Evolutionary conservation across 1,140 invertebrate genomes (phyloP).

Genomic region (Calliopsis andreniformis): DNA sequence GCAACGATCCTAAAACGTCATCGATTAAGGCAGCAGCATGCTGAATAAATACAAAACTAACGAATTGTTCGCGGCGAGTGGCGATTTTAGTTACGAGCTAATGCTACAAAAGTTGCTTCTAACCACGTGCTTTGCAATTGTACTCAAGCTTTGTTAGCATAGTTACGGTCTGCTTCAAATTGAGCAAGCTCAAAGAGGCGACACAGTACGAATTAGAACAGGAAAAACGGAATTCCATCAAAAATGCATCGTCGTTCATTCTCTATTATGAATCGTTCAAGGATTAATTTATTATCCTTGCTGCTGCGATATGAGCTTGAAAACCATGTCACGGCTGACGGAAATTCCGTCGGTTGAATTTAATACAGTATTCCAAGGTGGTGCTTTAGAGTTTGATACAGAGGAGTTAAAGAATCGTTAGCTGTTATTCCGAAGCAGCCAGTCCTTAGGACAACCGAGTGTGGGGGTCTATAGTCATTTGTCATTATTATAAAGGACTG

Average conservation of each 20-base stretch:
- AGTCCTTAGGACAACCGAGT: slow-evolving; percentile 2
- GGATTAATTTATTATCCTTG: slow-evolving; percentile 20
- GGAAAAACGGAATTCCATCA: not conserved
- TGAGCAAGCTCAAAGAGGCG: not conserved
- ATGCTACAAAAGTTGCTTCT: not conserved
- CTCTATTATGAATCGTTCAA: slow-evolving; percentile 31
- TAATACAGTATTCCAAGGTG: slow-evolving; percentile 46
- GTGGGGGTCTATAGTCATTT: slow-evolving; percentile 59
- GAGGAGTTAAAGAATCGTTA: slow-evolving; percentile 74
- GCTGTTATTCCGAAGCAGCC: slow-evolving; percentile 36
- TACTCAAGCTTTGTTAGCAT: not conserved
- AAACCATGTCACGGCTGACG: not conserved
- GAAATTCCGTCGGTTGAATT: slow-evolving; percentile 27
- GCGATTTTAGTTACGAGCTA: not conserved
- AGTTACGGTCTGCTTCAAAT: too few species aligned
- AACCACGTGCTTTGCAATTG: not conserved
- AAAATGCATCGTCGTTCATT: not conserved
- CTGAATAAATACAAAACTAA: not conserved
- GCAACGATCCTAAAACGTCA: slow-evolving; percentile 1
- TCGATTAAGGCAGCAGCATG: not conserved
- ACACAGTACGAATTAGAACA: not conserved
- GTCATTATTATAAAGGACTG: slow-evolving; percentile 77
- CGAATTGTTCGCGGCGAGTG: not conserved
- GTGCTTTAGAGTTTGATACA: slow-evolving; percentile 50
- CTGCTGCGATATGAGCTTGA: not conserved